Conservation (phyloP, 2,888 invertebrate species). For the Sylvicola cinctus region DNA sequence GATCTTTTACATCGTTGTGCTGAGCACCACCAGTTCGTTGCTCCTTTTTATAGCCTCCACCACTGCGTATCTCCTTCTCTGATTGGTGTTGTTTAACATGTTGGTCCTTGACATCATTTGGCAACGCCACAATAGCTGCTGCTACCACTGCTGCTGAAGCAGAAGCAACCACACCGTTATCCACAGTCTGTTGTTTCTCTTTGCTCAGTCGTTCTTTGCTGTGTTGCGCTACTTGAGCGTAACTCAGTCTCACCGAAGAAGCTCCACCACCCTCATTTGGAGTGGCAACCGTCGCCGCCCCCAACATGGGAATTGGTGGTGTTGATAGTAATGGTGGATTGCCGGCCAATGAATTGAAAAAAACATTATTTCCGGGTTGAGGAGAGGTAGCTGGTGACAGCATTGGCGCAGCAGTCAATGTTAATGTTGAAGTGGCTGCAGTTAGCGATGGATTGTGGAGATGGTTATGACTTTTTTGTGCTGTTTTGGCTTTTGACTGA, state of each 20-base stretch:
- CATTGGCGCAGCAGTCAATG: constrained; percentile 11
- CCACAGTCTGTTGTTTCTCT: constrained; percentile 9
- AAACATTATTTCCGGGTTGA: too few species aligned
- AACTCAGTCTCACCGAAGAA: constrained; percentile 28
- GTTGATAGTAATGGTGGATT: constrained; percentile 5
- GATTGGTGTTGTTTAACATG: background rate
- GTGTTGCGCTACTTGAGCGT: constrained; percentile 45
- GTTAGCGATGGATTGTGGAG: background rate
- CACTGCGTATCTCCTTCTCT: background rate
- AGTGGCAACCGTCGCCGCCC: constrained; percentile 10
- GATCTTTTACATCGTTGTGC: too few species aligned
- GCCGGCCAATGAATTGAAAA: too few species aligned
- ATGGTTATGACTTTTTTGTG: background rate
- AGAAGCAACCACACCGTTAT: too few species aligned
- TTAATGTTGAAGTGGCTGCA: constrained; percentile 4
- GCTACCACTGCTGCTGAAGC: background rate
- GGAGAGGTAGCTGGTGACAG: constrained; percentile 3
- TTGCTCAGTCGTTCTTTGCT: constrained; percentile 27
- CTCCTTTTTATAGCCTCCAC: background rate
- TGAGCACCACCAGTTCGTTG: too few species aligned
- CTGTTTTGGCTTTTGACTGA: too few species aligned
- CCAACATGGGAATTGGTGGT: constrained; percentile 11
- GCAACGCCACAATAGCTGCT: background rate
- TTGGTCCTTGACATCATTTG: background rate
- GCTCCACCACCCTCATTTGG: constrained; percentile 4